phyloP scores from a whole-genome alignment of 2,797 vertebrate genomes.

The Coranthus polyacanthus region DNA sequence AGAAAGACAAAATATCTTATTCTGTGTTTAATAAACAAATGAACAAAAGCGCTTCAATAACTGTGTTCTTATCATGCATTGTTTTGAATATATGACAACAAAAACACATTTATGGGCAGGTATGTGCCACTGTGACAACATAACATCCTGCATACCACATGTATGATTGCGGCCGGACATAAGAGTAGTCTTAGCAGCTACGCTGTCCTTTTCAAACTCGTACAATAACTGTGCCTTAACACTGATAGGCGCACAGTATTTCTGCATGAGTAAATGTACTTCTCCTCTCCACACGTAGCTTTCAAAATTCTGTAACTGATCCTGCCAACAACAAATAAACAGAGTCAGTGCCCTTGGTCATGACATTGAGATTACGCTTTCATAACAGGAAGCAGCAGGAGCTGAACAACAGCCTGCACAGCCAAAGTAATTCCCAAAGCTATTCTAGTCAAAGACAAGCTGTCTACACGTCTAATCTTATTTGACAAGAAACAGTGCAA shows the following conservation, averaged over 20 bases:
- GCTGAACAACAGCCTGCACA: constrained; percentile 28
- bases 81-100: constrained; percentile 42
- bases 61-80: constrained; percentile 18
- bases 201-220: constrained; percentile 41
- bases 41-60: not conserved
- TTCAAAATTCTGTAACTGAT: constrained; percentile 58
- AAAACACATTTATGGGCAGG: constrained; percentile 36
- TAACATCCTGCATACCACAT: constrained; percentile 39
- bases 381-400: constrained; percentile 71
- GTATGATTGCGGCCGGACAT: constrained; percentile 48
- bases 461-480: constrained; percentile 29
- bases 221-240: constrained; percentile 19
- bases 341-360: constrained; percentile 55
- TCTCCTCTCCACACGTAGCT: constrained; percentile 24
- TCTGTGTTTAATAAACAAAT: too few relatives aligned
- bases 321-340: constrained; percentile 65
- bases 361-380: constrained; percentile 58
- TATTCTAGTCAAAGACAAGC: constrained; percentile 3
- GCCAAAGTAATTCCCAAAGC: constrained; percentile 26
- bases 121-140: constrained; percentile 33
- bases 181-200: constrained; percentile 60
- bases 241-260: constrained; percentile 11
- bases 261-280: constrained; percentile 35
- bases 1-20: too few relatives aligned
- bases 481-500: constrained; percentile 34